Conservation (phyloP, 2,113 vertebrate species). For the Aegithalos caudatus region DNA sequence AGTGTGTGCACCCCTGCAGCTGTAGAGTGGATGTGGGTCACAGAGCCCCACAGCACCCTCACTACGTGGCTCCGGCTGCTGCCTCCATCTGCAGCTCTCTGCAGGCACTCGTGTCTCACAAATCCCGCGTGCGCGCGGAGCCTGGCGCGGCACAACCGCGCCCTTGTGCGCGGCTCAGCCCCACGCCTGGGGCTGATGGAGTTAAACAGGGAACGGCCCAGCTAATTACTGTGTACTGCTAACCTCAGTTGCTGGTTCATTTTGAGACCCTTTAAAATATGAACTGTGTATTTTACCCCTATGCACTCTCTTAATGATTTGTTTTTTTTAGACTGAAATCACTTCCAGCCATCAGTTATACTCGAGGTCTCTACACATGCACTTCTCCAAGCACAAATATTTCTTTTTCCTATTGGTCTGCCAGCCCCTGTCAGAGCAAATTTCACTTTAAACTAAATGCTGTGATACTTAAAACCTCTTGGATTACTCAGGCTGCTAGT, state of each 20-base stretch:
- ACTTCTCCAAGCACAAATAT: conserved; percentile 83
- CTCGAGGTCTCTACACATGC: conserved; percentile 72
- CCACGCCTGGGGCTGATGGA: conserved; percentile 47
- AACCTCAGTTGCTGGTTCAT: conserved; percentile 77
- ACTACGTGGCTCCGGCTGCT: accelerated
- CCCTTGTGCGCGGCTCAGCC: background rate
- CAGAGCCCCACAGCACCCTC: background rate
- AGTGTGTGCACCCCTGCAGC: accelerated
- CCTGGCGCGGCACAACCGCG: background rate
- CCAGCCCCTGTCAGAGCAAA: conserved; percentile 86
- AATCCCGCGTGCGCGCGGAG: accelerated
- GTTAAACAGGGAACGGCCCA: conserved; percentile 71
- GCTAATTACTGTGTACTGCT: conserved; percentile 77
- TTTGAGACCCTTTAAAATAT: conserved; percentile 86
- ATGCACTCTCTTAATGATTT: conserved; percentile 88
- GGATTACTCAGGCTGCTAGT: conserved; percentile 76
- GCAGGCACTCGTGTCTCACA: background rate
- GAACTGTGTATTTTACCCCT: conserved; percentile 93
- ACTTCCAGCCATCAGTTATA: conserved; percentile 92
- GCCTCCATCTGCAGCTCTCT: background rate
- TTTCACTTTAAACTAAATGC: conserved; percentile 84
- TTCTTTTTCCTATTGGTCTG: conserved; percentile 89
- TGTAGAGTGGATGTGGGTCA: accelerated
- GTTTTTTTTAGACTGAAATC: conserved; percentile 95
- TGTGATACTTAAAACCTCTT: conserved; percentile 80